Percentiles rank a stretch among this genome's conserved stretches.
These are phyloP conservation scores for Antedon mediterranea DNA, from an alignment of 53 echinoderm and acorn worm genomes.

Conservation along the genomic window DNA sequence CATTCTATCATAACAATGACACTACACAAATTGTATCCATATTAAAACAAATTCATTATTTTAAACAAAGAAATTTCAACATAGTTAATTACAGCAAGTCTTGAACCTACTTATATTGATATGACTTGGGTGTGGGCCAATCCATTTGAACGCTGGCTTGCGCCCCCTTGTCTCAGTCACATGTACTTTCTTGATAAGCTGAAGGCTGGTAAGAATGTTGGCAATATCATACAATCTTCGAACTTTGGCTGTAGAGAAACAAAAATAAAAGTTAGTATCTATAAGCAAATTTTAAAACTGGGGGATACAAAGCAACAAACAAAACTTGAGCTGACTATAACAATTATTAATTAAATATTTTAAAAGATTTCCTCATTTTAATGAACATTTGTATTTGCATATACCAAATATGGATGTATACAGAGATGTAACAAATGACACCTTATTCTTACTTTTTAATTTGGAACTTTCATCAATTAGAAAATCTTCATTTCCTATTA, in stretches of 20 bases:
- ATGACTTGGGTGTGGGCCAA: slow-evolving; percentile 76
- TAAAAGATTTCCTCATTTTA: background rate
- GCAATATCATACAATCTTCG: slow-evolving; percentile 93
- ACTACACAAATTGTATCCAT: too few species aligned
- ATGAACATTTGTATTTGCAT: too few species aligned
- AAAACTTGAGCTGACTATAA: too few species aligned
- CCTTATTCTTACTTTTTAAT: slow-evolving; percentile 99
- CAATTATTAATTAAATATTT: too few species aligned
- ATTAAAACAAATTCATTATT: too few species aligned
- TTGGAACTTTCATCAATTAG: slow-evolving; percentile 78
- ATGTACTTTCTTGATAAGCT: slow-evolving; percentile 85
- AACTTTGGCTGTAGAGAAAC: slow-evolving; percentile 71
- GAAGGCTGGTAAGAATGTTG: slow-evolving; percentile 81
- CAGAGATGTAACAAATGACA: too few species aligned
- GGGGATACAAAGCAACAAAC: too few species aligned
- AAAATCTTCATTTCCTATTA: slow-evolving; percentile 77
- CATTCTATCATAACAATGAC: too few species aligned
- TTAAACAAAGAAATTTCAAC: too few species aligned
- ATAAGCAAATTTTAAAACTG: too few species aligned
- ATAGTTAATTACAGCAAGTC: too few species aligned
- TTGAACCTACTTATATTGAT: slow-evolving; percentile 52
- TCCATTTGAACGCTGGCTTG: slow-evolving; percentile 97
- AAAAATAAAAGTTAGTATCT: background rate
- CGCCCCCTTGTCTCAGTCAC: slow-evolving; percentile 71
- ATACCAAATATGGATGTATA: too few species aligned